Percentiles rank a stretch among this genome's conserved stretches.
phyloP scores from a whole-genome alignment of 2,888 invertebrate species.

The Noctua comes region DNA sequence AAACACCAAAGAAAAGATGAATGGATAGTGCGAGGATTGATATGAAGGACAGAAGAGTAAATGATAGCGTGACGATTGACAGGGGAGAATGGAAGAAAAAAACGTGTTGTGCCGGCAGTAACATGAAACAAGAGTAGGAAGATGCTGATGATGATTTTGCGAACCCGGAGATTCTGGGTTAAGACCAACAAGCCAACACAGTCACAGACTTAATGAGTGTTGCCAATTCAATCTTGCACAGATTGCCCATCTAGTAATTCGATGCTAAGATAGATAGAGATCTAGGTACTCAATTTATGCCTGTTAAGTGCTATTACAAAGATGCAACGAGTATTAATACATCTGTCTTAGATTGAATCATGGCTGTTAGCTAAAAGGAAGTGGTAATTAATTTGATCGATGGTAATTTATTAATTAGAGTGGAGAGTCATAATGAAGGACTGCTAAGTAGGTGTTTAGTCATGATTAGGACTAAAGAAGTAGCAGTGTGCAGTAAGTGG shows the following conservation, averaged over 20 bases:
- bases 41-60: too few relatives aligned
- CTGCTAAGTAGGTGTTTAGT: slow-evolving; percentile 11
- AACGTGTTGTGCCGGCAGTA: too few relatives aligned
- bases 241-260: slow-evolving; percentile 54
- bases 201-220: slow-evolving; percentile 27
- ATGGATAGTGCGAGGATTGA: too few relatives aligned
- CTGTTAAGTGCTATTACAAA: slow-evolving; percentile 44
- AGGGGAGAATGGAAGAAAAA: too few relatives aligned
- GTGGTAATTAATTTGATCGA: slow-evolving; percentile 34
- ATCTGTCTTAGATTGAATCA: slow-evolving; percentile 46
- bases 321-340: slow-evolving; percentile 29
- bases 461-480: not conserved
- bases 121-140: too few relatives aligned
- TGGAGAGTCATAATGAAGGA: slow-evolving; percentile 4
- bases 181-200: not conserved
- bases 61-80: too few relatives aligned
- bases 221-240: slow-evolving; percentile 50
- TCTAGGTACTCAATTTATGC: slow-evolving; percentile 60
- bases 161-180: too few relatives aligned
- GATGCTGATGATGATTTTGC: too few relatives aligned
- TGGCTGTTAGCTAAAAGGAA: slow-evolving; percentile 40
- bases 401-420: slow-evolving; percentile 50
- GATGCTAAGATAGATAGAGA: slow-evolving; percentile 53
- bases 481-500: too few relatives aligned
- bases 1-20: too few relatives aligned